Base-by-base conservation (phyloP, 1,140 invertebrate genomes). In the Paracyclopina nana region DNA sequence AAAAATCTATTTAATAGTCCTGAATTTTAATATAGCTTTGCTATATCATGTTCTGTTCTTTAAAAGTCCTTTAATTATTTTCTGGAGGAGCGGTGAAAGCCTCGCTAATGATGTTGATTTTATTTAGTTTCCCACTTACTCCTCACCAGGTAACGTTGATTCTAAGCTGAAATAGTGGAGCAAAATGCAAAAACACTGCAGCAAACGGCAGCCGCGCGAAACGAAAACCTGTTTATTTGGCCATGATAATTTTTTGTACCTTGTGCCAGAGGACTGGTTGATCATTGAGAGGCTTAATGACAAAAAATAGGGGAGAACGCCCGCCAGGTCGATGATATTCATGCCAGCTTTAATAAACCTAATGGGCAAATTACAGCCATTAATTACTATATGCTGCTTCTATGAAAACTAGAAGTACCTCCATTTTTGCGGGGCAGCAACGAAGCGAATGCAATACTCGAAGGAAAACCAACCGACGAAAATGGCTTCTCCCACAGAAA, bases 391-490 rank as follows among this genome's bases (percentile, higher is more conserved):
- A 31, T 31, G 14, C 14, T n/a, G n/a, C n/a, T n/a, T n/a, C n/a
- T n/a, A 31, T 31, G n/a, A 31, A 31, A 9, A n/a, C 9, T 9
- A 9, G n/a, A 42, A n/a, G n/a, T 42, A 42, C 40, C 24, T 42
- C 6, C 25, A 11, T 30, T 48, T 48, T 11, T 29, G 22, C 11
- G 46, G 46, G 27, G 46, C 46, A n/a, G 46, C 46, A 28, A 48
- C 29, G 27, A 48, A 48, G 9, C 46, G 22, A 16, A 48, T 20
- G n/a, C 25, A 22, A 48, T 48, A 48, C 27, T 48, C 46, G 29
- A 48, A 48, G 14, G 46, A 26, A 20, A 48, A 48, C 46, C 46
- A 48, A 4, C 46, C 46, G n/a, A 48, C 46, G 29, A 48, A 48
- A 26, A 48, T 28, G 20, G 46, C 46, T n/a, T 48, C 46, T 12